Evolutionary conservation across 2,797 vertebrate genomes (phyloP), one percentile per base, ranked within the genome.

Genomic region (Chloroceryle inda): DNA sequence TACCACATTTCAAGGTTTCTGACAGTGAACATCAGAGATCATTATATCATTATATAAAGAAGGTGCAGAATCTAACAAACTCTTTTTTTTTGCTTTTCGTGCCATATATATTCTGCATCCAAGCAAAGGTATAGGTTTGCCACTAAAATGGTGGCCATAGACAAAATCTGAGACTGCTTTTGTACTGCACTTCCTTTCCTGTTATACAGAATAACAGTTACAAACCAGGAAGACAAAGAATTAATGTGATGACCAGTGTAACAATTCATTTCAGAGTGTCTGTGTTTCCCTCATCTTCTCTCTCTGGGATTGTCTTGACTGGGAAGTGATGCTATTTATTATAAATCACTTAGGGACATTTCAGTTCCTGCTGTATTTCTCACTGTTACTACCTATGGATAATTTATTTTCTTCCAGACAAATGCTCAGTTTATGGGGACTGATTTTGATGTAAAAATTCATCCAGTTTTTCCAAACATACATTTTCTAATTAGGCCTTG

Each of bases 171-270:
- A 88, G 40, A 40, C 40, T 45, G 52, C 10, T 76, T 95, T 90
- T 56, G 12, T 73, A 53, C 5, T 63, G 5, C 24, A 33, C 16
- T 88, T 88, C 56, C 56, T 71, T 89, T 92, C 49, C 77, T 93
- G 24, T 69, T 90, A 21, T 33, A 50, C 16, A 76, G 21, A 92
- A 37, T 74, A 85, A 53, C 7, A 76, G 22, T 47, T n/a, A 56
- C 33, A 86, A 95, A 79, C 26, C 58, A 91, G 29, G 22, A 90
- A 92, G 45, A 67, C 63, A 94, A 95, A 94, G 71, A 67, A 42
- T 8, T 87, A 80, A 82, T 96, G 67, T 0, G 31, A 84, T 94
- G 88, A 84, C n/a, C 73, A 59, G 47, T 53, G 45, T 71, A 90
- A 89, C 31, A 89, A 63, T 63, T 52, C 50, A 53, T 45, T 76